Percentiles rank a stretch among this genome's conserved stretches.
These are phyloP conservation scores for Chloroclysta siterata DNA, from an alignment of 2,888 invertebrate genomes.

Conservation along the genomic window DNA sequence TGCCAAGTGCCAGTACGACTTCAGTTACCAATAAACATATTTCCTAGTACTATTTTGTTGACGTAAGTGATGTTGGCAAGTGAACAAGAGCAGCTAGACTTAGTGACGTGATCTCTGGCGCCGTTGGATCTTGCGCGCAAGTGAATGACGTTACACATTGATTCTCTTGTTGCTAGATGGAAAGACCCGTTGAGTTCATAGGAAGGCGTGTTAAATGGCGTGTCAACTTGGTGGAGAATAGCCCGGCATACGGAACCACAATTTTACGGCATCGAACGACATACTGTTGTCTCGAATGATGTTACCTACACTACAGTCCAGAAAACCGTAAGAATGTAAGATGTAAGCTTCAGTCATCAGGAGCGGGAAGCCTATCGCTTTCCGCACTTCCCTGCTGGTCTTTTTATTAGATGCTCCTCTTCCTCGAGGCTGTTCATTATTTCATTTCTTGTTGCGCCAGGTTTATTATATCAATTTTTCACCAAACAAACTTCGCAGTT, in stretches of 20 bases:
- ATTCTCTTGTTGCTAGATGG: constrained; percentile 11
- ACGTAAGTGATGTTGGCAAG: constrained; percentile 25
- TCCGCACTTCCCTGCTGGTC: no score
- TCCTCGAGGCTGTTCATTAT: no score
- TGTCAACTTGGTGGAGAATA: no score
- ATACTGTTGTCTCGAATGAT: not conserved
- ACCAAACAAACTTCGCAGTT: no score
- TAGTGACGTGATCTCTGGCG: constrained; percentile 17
- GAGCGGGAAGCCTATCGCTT: no score
- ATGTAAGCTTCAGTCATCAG: no score
- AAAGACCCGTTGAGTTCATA: not conserved
- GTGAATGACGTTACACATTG: not conserved
- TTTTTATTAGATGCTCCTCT: no score
- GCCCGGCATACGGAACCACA: no score
- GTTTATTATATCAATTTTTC: no score
- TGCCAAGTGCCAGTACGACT: constrained; percentile 17
- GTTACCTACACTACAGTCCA: not conserved
- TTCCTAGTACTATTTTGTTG: constrained; percentile 11
- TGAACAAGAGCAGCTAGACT: constrained; percentile 5
- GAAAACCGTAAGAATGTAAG: not conserved
- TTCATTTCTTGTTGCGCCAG: no score
- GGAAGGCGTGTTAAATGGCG: not conserved
- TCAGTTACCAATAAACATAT: constrained; percentile 6
- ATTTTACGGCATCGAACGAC: no score
- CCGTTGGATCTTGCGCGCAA: constrained; percentile 6